phyloP scores from a whole-genome alignment of 1,140 invertebrate genomes.

The Belonocnema kinseyi region DNA sequence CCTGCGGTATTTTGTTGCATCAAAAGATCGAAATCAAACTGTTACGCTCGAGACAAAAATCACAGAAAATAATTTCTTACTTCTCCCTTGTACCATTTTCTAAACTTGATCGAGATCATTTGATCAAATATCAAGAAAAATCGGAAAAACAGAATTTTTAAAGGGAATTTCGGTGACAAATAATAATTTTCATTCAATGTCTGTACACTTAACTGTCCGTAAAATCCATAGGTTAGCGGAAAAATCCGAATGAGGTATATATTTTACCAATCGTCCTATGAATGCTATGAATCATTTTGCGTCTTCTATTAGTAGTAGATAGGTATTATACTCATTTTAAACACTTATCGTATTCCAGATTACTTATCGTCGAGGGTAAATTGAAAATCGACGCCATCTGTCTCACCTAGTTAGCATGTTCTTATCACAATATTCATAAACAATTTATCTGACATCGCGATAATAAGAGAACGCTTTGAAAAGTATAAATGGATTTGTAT shows the following conservation, averaged over 20 bases:
- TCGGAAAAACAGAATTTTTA: too few relatives aligned
- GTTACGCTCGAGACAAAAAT: not conserved
- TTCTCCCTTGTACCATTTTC: not conserved
- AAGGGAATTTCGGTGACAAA: too few relatives aligned
- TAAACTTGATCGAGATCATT: not conserved
- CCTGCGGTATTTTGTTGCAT: not conserved
- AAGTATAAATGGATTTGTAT: not conserved
- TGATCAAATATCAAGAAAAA: too few relatives aligned
- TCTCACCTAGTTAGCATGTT: constrained; percentile 29
- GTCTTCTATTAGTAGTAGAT: not conserved
- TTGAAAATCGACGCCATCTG: constrained; percentile 22
- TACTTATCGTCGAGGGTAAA: constrained; percentile 26
- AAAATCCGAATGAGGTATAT: too few relatives aligned
- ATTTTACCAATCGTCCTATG: too few relatives aligned
- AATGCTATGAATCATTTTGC: too few relatives aligned
- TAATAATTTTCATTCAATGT: too few relatives aligned
- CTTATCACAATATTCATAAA: constrained; percentile 21
- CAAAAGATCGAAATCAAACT: constrained; percentile 9
- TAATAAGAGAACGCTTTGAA: not conserved
- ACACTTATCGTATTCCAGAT: constrained; percentile 11
- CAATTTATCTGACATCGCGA: constrained; percentile 19
- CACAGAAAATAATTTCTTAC: not conserved
- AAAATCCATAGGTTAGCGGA: too few relatives aligned
- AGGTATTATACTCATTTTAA: constrained; percentile 4
- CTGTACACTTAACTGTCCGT: too few relatives aligned